Evolutionary conservation across 2,888 invertebrate species (phyloP).

Genomic region (Odontothrips loti): DNA sequence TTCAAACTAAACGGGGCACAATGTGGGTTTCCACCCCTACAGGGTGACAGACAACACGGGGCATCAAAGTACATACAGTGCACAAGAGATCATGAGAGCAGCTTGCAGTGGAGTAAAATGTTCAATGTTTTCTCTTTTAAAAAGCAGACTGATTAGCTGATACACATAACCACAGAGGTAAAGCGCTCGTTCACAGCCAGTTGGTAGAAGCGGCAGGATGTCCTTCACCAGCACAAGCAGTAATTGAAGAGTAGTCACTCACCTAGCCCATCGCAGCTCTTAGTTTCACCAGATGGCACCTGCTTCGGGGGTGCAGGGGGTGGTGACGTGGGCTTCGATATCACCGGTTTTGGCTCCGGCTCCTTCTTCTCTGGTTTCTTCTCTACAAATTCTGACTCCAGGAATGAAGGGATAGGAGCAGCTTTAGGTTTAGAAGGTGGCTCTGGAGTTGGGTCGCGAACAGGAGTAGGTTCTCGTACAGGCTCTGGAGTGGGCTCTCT

Average conservation of each 20-base stretch:
- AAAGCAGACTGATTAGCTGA: not conserved
- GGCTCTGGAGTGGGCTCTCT: slow-evolving; percentile 28
- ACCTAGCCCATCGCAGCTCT: slow-evolving; percentile 20
- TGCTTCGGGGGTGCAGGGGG: slow-evolving; percentile 9
- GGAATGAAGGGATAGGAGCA: slow-evolving; percentile 33
- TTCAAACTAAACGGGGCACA: too few species aligned
- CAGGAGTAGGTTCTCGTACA: slow-evolving; percentile 35
- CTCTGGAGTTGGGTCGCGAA: not conserved
- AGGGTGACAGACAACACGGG: too few species aligned
- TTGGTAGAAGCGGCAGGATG: not conserved
- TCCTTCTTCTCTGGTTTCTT: slow-evolving; percentile 32
- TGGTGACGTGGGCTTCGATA: slow-evolving; percentile 2
- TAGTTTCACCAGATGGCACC: not conserved
- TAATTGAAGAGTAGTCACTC: not conserved
- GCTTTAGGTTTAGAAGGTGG: slow-evolving; percentile 27
- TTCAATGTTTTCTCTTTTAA: too few species aligned
- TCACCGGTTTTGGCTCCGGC: slow-evolving; percentile 9
- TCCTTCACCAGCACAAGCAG: not conserved
- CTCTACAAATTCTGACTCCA: slow-evolving; percentile 30
- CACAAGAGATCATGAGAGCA: too few species aligned
- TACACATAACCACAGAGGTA: not conserved
- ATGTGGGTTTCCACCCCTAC: too few species aligned
- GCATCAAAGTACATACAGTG: too few species aligned
- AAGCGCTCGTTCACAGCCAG: not conserved
- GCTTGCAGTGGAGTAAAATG: too few species aligned